Base-by-base conservation (phyloP, 30 jellyfish, hydroid and myxozoan species). In the Nemopilema nomurai region DNA sequence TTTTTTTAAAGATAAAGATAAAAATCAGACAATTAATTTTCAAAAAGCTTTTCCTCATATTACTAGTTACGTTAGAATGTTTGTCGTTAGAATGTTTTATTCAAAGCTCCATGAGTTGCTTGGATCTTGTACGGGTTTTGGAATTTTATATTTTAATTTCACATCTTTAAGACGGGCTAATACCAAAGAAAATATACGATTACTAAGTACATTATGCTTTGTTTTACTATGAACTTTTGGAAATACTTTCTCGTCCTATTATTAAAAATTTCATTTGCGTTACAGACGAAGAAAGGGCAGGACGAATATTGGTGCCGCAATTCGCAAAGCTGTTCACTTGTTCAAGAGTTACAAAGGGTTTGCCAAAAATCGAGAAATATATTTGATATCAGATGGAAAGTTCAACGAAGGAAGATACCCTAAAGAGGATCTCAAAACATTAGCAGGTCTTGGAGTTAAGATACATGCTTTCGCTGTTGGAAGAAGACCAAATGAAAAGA, bases 371-470 rank as follows among this genome's bases (percentile, higher is more conserved):
- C 71, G 49, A 74, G 92, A 83, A 62, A 17, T 83, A 16, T 83
- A 83, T 30, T 20, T 83, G 0, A 41, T 83, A 76, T 71, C 92
- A 50, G 92, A 83, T 62, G 92, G 92, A 22, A 83, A 83, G 30
- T 83, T 77, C 80, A 83, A 72, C 79, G 62, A 71, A 18, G 86
- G 92, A 27, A 71, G 24, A 27, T 20, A 19, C 30, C 92, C 80
- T 9, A 17, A 8, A 33, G 41, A 41, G 18, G n/a, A 69, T 25
- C 33, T 83, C 17, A 62, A 49, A 4, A 62, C 66, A 6, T 69
- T 83, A 16, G 21, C 31, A 29, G 22, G 26, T 62, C 20, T 52
- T 18, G 80, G 86, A 17, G 77, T 83, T 23, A 71, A 83, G 57
- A 53, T 74, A 4, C 62, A 4, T 16, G 86, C 24, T 1, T 72